phyloP scores from a whole-genome alignment of 2,888 invertebrate species.

The Lissocephala sabroskyi region DNA sequence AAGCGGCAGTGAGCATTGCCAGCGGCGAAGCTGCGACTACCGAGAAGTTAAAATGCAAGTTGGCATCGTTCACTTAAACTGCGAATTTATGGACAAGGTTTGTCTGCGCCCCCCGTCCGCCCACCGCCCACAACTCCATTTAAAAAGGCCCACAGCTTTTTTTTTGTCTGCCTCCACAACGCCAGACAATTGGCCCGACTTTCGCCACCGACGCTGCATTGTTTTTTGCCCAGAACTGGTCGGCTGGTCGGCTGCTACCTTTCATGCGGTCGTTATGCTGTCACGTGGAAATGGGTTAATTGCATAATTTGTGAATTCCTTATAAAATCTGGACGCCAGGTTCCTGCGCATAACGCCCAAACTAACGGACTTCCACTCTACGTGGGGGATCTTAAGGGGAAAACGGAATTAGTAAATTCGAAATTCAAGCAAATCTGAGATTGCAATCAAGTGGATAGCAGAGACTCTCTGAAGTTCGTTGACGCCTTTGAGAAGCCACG shows the following conservation, averaged over 20 bases:
- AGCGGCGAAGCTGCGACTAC: no score
- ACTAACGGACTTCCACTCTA: no score
- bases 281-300: conserved; percentile 56
- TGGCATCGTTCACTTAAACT: conserved; percentile 19
- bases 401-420: no score
- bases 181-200: conserved; percentile 38
- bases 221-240: neutral
- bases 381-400: no score
- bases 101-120: no score
- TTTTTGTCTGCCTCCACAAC: no score
- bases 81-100: conserved; percentile 65
- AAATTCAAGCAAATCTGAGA: no score
- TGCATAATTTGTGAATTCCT: conserved; percentile 61
- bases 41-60: neutral
- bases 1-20: no score
- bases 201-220: conserved; percentile 4
- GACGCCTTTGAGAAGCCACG: no score
- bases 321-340: conserved; percentile 40
- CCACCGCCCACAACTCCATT: conserved; percentile 62
- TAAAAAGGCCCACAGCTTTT: conserved; percentile 51
- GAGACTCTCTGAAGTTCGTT: no score
- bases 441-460: no score
- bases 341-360: no score
- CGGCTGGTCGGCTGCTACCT: conserved; percentile 29
- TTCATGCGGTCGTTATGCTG: conserved; percentile 36